Conservation (phyloP, 2,113 vertebrate species). For the Diadophis punctatus region DNA sequence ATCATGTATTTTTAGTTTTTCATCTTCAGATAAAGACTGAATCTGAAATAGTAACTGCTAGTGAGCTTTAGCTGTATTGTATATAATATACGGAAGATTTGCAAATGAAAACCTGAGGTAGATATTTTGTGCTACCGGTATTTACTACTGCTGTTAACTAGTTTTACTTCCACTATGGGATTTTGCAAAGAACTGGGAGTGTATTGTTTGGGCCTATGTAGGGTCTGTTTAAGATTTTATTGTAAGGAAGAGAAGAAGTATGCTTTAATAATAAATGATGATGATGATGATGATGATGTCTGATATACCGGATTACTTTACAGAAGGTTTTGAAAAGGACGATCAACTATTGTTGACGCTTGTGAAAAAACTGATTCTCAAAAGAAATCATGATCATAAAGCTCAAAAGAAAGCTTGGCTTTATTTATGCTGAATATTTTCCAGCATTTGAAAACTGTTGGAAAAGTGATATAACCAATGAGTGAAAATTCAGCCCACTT, state of each 20-base stretch:
- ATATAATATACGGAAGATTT: neutral
- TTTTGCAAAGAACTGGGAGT: neutral
- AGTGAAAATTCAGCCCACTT: neutral
- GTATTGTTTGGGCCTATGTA: neutral
- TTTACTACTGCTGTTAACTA: neutral
- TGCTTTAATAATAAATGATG: neutral
- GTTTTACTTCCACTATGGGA: neutral
- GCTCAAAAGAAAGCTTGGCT: neutral
- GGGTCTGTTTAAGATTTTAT: neutral
- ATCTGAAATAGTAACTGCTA: slow-evolving; percentile 5
- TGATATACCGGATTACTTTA: neutral
- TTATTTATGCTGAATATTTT: neutral
- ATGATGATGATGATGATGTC: too few species aligned
- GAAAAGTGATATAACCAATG: neutral
- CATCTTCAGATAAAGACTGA: neutral
- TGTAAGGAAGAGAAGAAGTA: neutral
- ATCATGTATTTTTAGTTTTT: neutral
- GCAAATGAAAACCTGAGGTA: neutral
- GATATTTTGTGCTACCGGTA: neutral
- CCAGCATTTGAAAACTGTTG: neutral
- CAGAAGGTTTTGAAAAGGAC: neutral
- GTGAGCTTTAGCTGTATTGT: neutral
- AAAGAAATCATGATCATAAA: neutral
- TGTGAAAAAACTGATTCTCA: neutral
- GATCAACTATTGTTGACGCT: neutral